Conservation (phyloP, 2,113 vertebrate genomes). For the Mungos mungo region DNA sequence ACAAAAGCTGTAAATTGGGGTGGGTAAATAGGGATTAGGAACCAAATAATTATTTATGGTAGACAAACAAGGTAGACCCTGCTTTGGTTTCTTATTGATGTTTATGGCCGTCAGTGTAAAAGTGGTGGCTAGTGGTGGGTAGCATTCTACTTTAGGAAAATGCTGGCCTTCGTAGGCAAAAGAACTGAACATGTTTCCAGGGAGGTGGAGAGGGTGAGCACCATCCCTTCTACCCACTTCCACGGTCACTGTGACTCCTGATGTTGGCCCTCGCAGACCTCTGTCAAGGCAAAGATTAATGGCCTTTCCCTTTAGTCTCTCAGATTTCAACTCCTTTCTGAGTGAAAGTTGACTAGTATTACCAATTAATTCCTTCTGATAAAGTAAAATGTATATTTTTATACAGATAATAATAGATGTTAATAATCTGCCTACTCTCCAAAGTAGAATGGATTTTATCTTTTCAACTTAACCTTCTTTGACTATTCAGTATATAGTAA, state of each 20-base stretch:
- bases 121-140: too few relatives aligned
- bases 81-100: not conserved
- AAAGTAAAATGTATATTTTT: not conserved
- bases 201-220: not conserved
- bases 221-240: fast-evolving
- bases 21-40: not conserved
- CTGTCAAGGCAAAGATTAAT: not conserved
- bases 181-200: fast-evolving
- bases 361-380: not conserved
- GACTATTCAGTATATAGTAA: not conserved
- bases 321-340: not conserved
- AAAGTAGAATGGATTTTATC: not conserved
- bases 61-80: not conserved
- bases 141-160: not conserved
- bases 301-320: not conserved
- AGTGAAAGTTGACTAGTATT: not conserved
- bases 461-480: not conserved
- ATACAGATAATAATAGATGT: not conserved
- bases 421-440: not conserved
- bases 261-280: not conserved
- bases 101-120: not conserved
- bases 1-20: not conserved
- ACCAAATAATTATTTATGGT: not conserved
- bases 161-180: not conserved
- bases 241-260: not conserved